These are phyloP conservation scores for Ictalurus punctatus DNA, from an alignment of 2,113 vertebrate species.

Conservation along the genomic window DNA sequence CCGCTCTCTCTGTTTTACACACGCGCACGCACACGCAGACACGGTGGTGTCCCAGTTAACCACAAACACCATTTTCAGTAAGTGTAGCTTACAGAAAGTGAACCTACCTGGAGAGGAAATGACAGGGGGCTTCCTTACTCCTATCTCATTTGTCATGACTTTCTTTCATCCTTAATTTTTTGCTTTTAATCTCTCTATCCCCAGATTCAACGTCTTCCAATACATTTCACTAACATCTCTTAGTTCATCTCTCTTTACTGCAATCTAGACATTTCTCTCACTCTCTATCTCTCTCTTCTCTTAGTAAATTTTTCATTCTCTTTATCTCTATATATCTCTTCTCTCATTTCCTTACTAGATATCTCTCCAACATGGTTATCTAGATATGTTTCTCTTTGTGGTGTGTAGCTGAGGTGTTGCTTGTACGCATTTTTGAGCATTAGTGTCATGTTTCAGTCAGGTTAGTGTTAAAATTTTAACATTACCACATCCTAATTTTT, in stretches of 20 bases:
- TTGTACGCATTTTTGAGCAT: not conserved
- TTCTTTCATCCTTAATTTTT: not conserved
- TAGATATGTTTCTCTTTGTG: not conserved
- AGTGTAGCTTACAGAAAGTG: not conserved
- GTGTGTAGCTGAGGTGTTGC: not conserved
- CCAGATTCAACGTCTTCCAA: not conserved
- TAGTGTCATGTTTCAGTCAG: not conserved
- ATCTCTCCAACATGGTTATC: not conserved
- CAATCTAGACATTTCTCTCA: not conserved
- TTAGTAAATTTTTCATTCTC: not conserved
- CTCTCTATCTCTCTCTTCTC: not conserved
- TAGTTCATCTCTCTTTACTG: not conserved
- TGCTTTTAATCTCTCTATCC: not conserved
- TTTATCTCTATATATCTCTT: not conserved
- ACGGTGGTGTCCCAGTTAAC: conserved; percentile 32
- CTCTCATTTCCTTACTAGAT: not conserved
- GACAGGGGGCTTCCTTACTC: not conserved
- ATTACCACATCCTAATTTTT: not conserved
- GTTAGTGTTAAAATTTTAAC: no score
- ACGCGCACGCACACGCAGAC: not conserved
- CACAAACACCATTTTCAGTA: conserved; percentile 38
- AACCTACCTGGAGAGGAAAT: conserved; percentile 26
- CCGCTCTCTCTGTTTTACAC: not conserved
- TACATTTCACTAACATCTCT: not conserved
- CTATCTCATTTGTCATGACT: not conserved